These are phyloP conservation scores for Drosophila persimilis DNA, from an alignment of 1,140 invertebrate species.

Conservation along the genomic window DNA sequence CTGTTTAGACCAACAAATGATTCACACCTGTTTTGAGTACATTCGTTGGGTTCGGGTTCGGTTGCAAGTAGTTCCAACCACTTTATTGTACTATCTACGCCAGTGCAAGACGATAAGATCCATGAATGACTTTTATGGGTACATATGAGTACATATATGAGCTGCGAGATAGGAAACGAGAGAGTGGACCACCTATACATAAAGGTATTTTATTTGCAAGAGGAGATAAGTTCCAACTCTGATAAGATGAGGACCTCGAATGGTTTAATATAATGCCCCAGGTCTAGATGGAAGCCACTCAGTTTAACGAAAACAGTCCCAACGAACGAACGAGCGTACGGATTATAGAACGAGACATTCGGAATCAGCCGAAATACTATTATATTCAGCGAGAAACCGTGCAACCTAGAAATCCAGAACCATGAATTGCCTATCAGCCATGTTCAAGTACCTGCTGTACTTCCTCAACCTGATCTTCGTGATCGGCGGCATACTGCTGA, in stretches of 20 bases:
- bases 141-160: conserved; percentile 14
- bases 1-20: conserved; percentile 11
- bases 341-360: conserved; percentile 21
- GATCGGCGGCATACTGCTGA: conserved; percentile 86
- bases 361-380: conserved; percentile 2
- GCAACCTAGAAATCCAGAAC: conserved; percentile 38
- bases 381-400: conserved; percentile 15
- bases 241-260: conserved; percentile 49
- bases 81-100: conserved; percentile 17
- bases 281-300: conserved; percentile 16
- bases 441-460: conserved; percentile 77
- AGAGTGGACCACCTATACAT: too few relatives aligned
- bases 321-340: conserved; percentile 47
- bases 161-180: too few relatives aligned
- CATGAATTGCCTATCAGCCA: conserved; percentile 76
- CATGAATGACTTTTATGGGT: conserved; percentile 42
- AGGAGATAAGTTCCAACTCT: conserved; percentile 39
- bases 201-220: conserved; percentile 20
- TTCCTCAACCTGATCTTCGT: conserved; percentile 76
- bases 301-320: conserved; percentile 46
- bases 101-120: conserved; percentile 63
- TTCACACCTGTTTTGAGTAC: conserved; percentile 22
- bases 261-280: conserved; percentile 55
- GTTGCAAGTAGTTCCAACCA: conserved; percentile 2
- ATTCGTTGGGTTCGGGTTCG: conserved; percentile 7